Base-by-base conservation (phyloP, 2,113 vertebrate species). In the Petromus typicus region DNA sequence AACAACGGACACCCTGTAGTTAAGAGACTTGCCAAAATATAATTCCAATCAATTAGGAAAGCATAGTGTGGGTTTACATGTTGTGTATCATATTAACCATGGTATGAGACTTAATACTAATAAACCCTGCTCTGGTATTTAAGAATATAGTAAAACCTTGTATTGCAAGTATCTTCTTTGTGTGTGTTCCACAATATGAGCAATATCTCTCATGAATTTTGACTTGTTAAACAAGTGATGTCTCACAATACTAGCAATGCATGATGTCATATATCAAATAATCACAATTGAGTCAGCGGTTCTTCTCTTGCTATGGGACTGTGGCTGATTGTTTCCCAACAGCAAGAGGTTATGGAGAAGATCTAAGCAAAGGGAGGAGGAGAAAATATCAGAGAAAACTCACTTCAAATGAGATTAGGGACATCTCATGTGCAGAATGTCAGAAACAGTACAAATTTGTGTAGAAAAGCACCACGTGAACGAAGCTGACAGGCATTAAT, bases 21-120 rank as follows among this genome's bases (percentile, higher is more conserved):
- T 86, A 75, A 95, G 67, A 95, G 82, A 90, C 12, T 12, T 86
- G 75, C 10, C 45, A 90, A 86, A 37, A 86, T 48, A 43, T 76
- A 92, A 83, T 78, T 90, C 5, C 20, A 81, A 69, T 43, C 78
- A 54, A 89, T 16, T 86, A 57, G 34, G 61, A 88, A 85, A 61
- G 13, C 57, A 45, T 48, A 37, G 22, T 73, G 8, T 84, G 18
- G 18, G 43, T 87, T 80, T 84, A 75, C 63, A 83, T 73, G 81
- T 85, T 91, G 56, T n/a, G 83, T 84, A 59, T 80, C 63, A 54
- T 88, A n/a, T 91, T 61, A 61, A 37, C 66, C 7, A 37, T 89
- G 10, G 34, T 54, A 54, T 79, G 48, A 78, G 51, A 22, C 73
- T 57, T 85, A 89, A 88, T 64, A 91, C 54, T 86, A 88, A 61